Conservation (phyloP, 2,113 vertebrate genomes). For the Colaptes auratus region DNA sequence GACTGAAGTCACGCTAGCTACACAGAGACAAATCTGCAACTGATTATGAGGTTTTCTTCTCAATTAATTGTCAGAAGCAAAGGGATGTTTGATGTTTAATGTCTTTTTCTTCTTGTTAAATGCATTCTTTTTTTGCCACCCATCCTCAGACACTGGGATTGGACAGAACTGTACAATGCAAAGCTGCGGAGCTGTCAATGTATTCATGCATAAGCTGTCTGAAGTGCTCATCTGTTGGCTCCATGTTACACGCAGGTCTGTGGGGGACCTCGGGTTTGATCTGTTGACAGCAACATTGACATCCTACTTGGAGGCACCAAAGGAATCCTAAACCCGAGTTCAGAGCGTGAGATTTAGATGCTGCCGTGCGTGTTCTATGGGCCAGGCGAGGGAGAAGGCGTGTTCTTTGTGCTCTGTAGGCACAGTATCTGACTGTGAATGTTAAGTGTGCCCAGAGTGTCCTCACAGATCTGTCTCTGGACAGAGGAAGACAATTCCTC, state of each 20-base stretch:
- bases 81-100: constrained; percentile 58
- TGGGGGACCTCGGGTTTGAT: neutral
- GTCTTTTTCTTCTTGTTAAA: constrained; percentile 53
- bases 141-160: constrained; percentile 9
- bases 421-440: neutral
- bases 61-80: constrained; percentile 70
- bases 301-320: neutral
- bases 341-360: neutral
- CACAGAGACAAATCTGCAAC: constrained; percentile 36
- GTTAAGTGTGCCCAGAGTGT: neutral
- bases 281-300: neutral
- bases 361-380: neutral
- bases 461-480: neutral
- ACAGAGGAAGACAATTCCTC: neutral
- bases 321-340: neutral
- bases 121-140: neutral
- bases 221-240: neutral
- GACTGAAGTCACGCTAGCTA: constrained; percentile 5
- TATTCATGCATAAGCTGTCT: neutral
- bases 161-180: neutral
- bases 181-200: neutral
- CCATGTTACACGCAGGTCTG: neutral
- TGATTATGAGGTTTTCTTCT: constrained; percentile 61
- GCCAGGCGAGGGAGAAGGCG: neutral
- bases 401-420: neutral